Percentiles rank a stretch among this genome's conserved stretches.
Conservation (phyloP, 2,797 vertebrate genomes). For the Hybognathus amarus region DNA sequence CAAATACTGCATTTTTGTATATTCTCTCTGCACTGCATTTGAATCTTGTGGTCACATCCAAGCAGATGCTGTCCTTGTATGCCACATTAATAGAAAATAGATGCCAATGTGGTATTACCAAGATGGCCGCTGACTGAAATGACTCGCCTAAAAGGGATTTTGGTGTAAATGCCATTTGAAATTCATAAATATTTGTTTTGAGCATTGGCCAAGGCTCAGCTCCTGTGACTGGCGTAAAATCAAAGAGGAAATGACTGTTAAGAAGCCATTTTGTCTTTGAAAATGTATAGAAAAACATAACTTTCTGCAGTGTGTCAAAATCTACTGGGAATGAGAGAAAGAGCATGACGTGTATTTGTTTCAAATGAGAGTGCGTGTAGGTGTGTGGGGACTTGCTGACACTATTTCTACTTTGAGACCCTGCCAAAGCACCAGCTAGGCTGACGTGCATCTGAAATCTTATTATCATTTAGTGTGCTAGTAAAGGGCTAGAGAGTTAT, state of each 20-base stretch:
- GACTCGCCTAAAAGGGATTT: not conserved
- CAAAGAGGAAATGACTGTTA: constrained; percentile 10
- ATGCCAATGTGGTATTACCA: not conserved
- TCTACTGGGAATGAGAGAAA: constrained; percentile 35
- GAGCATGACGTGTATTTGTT: constrained; percentile 30
- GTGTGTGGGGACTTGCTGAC: constrained; percentile 58
- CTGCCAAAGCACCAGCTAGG: constrained; percentile 50
- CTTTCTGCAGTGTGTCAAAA: constrained; percentile 39
- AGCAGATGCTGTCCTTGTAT: not conserved
- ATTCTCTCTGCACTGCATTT: constrained; percentile 8
- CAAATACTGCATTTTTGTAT: not conserved
- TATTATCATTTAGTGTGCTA: constrained; percentile 56
- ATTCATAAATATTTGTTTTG: constrained; percentile 2
- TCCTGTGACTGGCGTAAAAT: constrained; percentile 25
- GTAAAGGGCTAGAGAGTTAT: constrained; percentile 55
- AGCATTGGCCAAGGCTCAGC: constrained; percentile 11
- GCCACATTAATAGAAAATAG: constrained; percentile 1
- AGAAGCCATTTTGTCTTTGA: constrained; percentile 31
- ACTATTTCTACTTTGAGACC: constrained; percentile 34
- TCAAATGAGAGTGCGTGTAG: constrained; percentile 50
- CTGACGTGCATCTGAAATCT: constrained; percentile 52
- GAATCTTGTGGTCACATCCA: constrained; percentile 10
- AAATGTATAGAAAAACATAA: constrained; percentile 42
- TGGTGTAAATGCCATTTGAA: not conserved
- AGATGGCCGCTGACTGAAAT: not conserved